Percentiles rank a stretch among this genome's conserved stretches.
Evolutionary conservation across 2,888 invertebrate genomes (phyloP).

Genomic region (Andrena flavipes): DNA sequence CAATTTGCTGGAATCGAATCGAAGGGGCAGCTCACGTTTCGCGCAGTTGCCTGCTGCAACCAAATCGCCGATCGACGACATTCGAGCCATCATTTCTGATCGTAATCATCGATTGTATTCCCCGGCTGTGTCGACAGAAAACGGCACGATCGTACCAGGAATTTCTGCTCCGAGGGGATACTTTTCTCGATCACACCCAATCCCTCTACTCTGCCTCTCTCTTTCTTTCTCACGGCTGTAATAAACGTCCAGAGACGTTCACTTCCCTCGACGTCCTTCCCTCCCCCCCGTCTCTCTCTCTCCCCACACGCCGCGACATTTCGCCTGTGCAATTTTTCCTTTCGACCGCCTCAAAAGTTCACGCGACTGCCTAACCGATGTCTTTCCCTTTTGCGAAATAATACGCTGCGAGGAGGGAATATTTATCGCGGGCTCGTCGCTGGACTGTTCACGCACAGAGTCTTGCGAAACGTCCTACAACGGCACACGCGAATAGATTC

Average conservation of each 20-base stretch:
- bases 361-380: conserved; percentile 38
- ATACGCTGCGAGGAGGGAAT: conserved; percentile 40
- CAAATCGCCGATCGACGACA: conserved; percentile 43
- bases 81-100: conserved; percentile 52
- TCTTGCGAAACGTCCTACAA: conserved; percentile 32
- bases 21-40: conserved; percentile 17
- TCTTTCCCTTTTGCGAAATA: conserved; percentile 68
- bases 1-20: conserved; percentile 23
- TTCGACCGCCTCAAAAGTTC: conserved; percentile 62
- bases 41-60: conserved; percentile 31
- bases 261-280: conserved; percentile 58
- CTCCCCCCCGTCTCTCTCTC: conserved; percentile 4
- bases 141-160: conserved; percentile 52
- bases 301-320: conserved; percentile 61
- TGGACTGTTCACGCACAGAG: conserved; percentile 23
- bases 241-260: conserved; percentile 58
- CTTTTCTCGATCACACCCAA: conserved; percentile 61
- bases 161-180: conserved; percentile 63
- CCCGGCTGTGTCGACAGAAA: conserved; percentile 28
- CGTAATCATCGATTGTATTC: conserved; percentile 53
- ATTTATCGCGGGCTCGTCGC: conserved; percentile 23
- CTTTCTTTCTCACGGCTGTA: conserved; percentile 2
- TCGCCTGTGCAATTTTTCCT: conserved; percentile 60
- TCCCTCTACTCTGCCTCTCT: conserved; percentile 19
- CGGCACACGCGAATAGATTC: background rate